Base-by-base conservation (phyloP, 2,797 vertebrate genomes). In the Pangasius djambal region DNA sequence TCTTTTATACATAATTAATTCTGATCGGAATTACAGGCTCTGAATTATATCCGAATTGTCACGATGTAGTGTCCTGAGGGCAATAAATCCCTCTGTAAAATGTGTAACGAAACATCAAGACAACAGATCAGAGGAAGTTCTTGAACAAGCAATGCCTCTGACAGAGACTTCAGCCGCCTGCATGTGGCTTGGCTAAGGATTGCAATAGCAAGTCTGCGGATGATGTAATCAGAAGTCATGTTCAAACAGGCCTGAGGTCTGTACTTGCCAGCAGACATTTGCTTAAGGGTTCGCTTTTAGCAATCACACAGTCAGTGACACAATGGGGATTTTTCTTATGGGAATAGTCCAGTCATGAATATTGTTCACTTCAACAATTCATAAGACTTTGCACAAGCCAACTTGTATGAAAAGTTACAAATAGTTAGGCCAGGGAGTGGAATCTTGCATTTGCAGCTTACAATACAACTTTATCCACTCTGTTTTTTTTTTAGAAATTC, bases 171-270 rank as follows among this genome's bases (percentile, higher is more conserved):
- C n/a, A 67, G 63, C 34, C 6, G 9, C 34, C 50, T 37, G 87
- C 37, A 48, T 65, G 59, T n/a, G 37, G 25, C 81, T 63, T 16
- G 37, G 3, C 87, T 88, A 40, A 75, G 55, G n/a, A 83, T 61
- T 44, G 79, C 57, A 61, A 16, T 37, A 75, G 81, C 40, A 28
- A 28, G 55, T 9, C 81, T 28, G 63, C 15, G 61, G 79, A 67
- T 84, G 70, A 85, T 88, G 87, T 67, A 67, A 85, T 85, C 72
- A 57, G 31, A 61, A 61, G 79, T 61, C 57, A 69, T 67, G 25
- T 85, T 75, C 34, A 88, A 37, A 85, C 70, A 77, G 10, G 31
- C 59, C 12, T 83, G 67, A 83, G 55, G 28, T 61, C 34, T 83
- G 34, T 5, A 77, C 57, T 84, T 50, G 40, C 63, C n/a, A 34